phyloP scores from a whole-genome alignment of 1,140 invertebrate species.

The Metopolophium dirhodum region DNA sequence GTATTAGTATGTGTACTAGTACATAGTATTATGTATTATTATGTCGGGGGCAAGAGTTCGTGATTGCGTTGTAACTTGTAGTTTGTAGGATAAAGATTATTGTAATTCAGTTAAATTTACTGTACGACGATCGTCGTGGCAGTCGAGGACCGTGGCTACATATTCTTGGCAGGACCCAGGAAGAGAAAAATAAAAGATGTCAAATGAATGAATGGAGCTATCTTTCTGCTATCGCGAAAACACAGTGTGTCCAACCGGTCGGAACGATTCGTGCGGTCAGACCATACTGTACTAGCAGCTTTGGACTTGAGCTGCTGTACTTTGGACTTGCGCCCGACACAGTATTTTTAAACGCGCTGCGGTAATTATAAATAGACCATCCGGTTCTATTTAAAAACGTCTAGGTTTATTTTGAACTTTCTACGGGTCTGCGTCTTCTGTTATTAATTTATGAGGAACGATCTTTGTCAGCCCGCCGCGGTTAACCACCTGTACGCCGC shows the following conservation, averaged over 20 bases:
- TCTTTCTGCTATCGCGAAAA: neutral
- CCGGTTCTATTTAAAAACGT: neutral
- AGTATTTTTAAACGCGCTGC: neutral
- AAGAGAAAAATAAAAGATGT: no score
- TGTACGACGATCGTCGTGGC: no score
- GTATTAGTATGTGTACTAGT: no score
- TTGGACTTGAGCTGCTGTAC: neutral
- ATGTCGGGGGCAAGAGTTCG: no score
- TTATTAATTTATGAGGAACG: neutral
- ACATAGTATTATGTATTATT: no score
- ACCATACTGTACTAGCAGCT: neutral
- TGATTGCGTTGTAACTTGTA: no score
- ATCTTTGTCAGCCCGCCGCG: no score
- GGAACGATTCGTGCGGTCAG: neutral
- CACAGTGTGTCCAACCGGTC: neutral
- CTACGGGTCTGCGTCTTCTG: neutral
- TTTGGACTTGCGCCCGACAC: neutral
- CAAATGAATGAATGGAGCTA: no score
- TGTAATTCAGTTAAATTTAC: no score
- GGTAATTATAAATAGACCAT: neutral
- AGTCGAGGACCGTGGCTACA: no score
- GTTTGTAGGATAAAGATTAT: no score
- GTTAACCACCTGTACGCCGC: constrained; percentile 44
- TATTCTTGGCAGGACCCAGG: no score
- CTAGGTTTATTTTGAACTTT: neutral